A percentile compares a stretch with the other conserved stretches of the same genome.
Evolutionary conservation across 2,888 invertebrate species (phyloP).

Genomic region (Tetanocera ferruginea): DNA sequence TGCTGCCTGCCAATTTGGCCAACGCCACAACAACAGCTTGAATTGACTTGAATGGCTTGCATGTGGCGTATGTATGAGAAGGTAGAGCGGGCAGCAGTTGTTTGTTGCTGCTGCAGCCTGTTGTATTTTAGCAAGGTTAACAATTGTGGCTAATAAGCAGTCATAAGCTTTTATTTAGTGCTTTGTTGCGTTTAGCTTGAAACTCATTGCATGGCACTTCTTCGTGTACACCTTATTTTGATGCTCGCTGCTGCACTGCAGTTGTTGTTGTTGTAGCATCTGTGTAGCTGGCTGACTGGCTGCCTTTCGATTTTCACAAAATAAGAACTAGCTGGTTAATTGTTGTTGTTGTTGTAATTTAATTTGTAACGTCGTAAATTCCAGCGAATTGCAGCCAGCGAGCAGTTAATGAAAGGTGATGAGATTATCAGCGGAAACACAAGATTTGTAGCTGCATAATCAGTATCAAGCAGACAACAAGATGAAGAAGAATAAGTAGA

Average conservation of each 20-base stretch:
- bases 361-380: slow-evolving; percentile 33
- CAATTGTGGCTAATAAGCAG: slow-evolving; percentile 33
- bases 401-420: slow-evolving; percentile 32
- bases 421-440: slow-evolving; percentile 35
- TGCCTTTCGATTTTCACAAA: slow-evolving; percentile 24
- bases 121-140: slow-evolving; percentile 8
- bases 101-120: not conserved
- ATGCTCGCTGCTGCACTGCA: not conserved
- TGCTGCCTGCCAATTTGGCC: not conserved
- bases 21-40: not conserved
- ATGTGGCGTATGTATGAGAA: not conserved
- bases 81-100: not conserved
- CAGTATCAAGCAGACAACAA: not conserved
- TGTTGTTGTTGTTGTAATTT: slow-evolving; percentile 24
- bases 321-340: slow-evolving; percentile 18
- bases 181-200: slow-evolving; percentile 29
- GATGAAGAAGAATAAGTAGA: not conserved
- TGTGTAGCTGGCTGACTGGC: not conserved
- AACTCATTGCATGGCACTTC: slow-evolving; percentile 16
- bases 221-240: not conserved
- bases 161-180: slow-evolving; percentile 36
- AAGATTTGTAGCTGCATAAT: slow-evolving; percentile 30
- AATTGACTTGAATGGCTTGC: not conserved
- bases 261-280: not conserved
- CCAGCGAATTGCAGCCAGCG: slow-evolving; percentile 23